Conservation (phyloP, 2,113 vertebrate species). For the Callionymus lyra region DNA sequence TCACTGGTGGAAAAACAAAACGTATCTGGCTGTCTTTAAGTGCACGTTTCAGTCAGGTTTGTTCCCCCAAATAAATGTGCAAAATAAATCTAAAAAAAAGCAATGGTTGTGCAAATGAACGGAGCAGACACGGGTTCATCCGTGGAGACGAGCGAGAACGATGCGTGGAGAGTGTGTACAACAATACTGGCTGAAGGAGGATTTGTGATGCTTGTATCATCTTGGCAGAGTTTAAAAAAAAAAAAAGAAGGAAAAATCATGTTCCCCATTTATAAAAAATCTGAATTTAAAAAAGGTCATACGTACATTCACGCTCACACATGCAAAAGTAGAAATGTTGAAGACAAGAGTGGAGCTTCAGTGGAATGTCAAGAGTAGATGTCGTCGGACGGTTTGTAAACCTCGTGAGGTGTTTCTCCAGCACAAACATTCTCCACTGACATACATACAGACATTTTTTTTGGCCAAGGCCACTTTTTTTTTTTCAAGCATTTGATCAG, state of each 20-base stretch:
- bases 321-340: constrained; percentile 4
- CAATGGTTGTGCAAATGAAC: constrained; percentile 59
- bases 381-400: constrained; percentile 2
- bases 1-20: no score
- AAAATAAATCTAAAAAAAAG: constrained; percentile 60
- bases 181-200: constrained; percentile 64
- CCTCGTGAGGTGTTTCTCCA: background rate
- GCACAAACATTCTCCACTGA: constrained; percentile 40
- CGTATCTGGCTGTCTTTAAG: constrained; percentile 9
- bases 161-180: constrained; percentile 57
- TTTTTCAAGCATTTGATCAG: constrained; percentile 26
- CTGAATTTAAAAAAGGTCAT: constrained; percentile 21
- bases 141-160: constrained; percentile 10
- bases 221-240: constrained; percentile 56
- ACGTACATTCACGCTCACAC: constrained; percentile 27
- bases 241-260: constrained; percentile 6
- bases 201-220: constrained; percentile 41
- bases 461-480: constrained; percentile 58
- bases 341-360: constrained; percentile 24
- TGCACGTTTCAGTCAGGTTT: constrained; percentile 18
- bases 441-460: constrained; percentile 32
- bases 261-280: constrained; percentile 26
- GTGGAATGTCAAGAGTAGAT: constrained; percentile 54
- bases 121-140: constrained; percentile 11
- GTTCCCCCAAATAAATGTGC: constrained; percentile 44